Evolutionary conservation across 1,140 invertebrate genomes (phyloP).

Genomic region (Ladona fulva): DNA sequence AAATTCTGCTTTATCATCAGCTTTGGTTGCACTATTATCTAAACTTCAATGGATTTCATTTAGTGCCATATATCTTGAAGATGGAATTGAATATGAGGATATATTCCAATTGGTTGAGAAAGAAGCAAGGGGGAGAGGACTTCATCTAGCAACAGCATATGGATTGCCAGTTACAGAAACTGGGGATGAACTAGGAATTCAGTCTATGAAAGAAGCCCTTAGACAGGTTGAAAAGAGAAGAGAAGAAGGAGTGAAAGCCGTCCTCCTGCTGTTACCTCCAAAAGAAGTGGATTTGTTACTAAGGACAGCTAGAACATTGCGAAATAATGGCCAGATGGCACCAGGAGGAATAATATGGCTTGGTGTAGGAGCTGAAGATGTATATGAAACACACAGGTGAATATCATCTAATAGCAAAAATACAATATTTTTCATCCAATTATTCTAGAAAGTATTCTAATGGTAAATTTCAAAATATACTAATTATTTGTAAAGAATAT

Average conservation of each 20-base stretch:
- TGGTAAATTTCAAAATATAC: too few relatives aligned
- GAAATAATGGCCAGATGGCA: slow-evolving; percentile 21
- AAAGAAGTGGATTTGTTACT: slow-evolving; percentile 23
- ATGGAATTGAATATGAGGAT: slow-evolving; percentile 25
- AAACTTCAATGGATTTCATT: slow-evolving; percentile 29
- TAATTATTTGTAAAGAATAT: too few relatives aligned
- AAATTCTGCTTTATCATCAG: slow-evolving; percentile 25
- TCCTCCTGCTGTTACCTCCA: slow-evolving; percentile 26
- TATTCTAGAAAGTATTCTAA: too few relatives aligned
- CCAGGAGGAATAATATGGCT: slow-evolving; percentile 27
- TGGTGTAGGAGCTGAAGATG: slow-evolving; percentile 25
- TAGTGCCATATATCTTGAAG: slow-evolving; percentile 27
- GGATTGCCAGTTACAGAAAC: background rate
- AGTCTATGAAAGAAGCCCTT: background rate
- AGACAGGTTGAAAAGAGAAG: background rate
- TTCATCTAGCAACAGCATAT: background rate
- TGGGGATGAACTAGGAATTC: background rate
- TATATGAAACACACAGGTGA: slow-evolving; percentile 20
- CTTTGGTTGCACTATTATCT: slow-evolving; percentile 25
- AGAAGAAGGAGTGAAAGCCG: slow-evolving; percentile 20
- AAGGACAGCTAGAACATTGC: slow-evolving; percentile 23
- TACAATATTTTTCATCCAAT: background rate
- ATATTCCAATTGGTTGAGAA: slow-evolving; percentile 26
- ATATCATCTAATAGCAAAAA: background rate
- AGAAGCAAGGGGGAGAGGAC: slow-evolving; percentile 23